Base-by-base conservation (phyloP, 2,113 vertebrate species). In the Fregata magnificens region DNA sequence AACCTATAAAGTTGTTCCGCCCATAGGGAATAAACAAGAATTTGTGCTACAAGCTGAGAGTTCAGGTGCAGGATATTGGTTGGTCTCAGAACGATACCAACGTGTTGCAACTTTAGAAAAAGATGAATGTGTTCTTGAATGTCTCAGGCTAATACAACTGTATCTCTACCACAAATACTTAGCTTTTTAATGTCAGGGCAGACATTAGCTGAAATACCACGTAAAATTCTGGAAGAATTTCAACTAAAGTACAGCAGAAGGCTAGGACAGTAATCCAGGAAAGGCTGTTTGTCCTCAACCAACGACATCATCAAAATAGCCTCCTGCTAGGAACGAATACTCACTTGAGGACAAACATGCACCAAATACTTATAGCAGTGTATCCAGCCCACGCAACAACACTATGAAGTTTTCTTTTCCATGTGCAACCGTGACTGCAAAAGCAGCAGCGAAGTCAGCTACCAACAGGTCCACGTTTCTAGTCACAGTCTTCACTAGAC, bases 281-380 rank as follows among this genome's bases (percentile, higher is more conserved):
- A 70, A 86, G 10, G 25, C 5, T 69, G 21, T 49, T 47, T 74
- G 50, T 49, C 19, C 26, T 78, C 36, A 77, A 55, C 16, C 53
- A 77, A 5, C 0, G 1, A 67, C 19, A 21, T 20, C 15, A 65
- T 40, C 38, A 86, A 72, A 85, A 86, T 11, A 74, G 45, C 19
- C 31, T 90, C 20, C 29, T 66, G 29, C 17, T 74, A 66, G 20
- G 65, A 93, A 58, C 2, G 2, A 69, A 44, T 8, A 42, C 20
- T 81, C 31, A 9, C 16, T 72, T 62, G 11, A 78, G 49, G 36
- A 86, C 18, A 65, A 92, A 70, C 32, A 77, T 19, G 32, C 40
- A 67, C 19, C 0, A 0, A 81, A n/a, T 26, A n/a, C 19, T 55
- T 47, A 11, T 0, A 73, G 50, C 67, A 80, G 29, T 38, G 47